These are phyloP conservation scores for Burhinus oedicnemus DNA, from an alignment of 2,113 vertebrate species.

Conservation along the genomic window DNA sequence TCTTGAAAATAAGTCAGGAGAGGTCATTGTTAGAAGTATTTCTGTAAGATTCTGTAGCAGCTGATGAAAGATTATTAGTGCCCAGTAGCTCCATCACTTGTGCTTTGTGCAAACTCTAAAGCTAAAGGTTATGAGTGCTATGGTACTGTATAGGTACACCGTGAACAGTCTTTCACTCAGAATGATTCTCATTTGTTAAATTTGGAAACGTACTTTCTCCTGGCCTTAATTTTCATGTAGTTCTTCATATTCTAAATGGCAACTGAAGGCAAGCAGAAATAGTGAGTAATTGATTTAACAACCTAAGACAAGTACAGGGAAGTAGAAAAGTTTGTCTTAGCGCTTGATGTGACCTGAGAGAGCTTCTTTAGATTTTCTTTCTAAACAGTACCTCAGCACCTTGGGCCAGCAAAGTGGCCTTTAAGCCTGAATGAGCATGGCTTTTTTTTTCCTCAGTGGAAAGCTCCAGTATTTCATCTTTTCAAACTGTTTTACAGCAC, in stretches of 20 bases:
- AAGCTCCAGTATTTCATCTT: slow-evolving; percentile 80
- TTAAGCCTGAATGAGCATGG: slow-evolving; percentile 88
- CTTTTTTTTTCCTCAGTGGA: slow-evolving; percentile 62
- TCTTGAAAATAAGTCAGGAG: slow-evolving; percentile 15
- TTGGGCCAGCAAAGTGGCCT: slow-evolving; percentile 87
- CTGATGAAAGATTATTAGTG: slow-evolving; percentile 22
- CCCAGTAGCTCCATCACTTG: slow-evolving; percentile 28
- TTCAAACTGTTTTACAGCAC: slow-evolving; percentile 79
- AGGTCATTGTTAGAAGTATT: slow-evolving; percentile 39
- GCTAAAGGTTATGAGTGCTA: slow-evolving; percentile 39
- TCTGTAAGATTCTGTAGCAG: neutral
- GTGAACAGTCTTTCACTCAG: slow-evolving; percentile 41
- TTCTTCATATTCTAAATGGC: slow-evolving; percentile 68
- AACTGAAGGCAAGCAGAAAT: slow-evolving; percentile 70
- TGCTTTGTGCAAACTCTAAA: neutral
- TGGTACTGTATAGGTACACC: neutral
- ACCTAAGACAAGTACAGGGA: slow-evolving; percentile 78
- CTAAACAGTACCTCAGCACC: slow-evolving; percentile 75
- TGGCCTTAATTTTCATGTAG: slow-evolving; percentile 65
- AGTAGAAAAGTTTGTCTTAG: slow-evolving; percentile 74
- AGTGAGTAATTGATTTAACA: slow-evolving; percentile 81
- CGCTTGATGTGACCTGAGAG: slow-evolving; percentile 80
- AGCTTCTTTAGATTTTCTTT: slow-evolving; percentile 73
- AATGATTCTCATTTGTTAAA: slow-evolving; percentile 64
- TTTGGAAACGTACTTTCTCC: slow-evolving; percentile 58